A percentile compares a stretch with the other conserved stretches of the same genome.
phyloP scores from a whole-genome alignment of 2,888 invertebrate genomes.

The Tetragnatha montana region DNA sequence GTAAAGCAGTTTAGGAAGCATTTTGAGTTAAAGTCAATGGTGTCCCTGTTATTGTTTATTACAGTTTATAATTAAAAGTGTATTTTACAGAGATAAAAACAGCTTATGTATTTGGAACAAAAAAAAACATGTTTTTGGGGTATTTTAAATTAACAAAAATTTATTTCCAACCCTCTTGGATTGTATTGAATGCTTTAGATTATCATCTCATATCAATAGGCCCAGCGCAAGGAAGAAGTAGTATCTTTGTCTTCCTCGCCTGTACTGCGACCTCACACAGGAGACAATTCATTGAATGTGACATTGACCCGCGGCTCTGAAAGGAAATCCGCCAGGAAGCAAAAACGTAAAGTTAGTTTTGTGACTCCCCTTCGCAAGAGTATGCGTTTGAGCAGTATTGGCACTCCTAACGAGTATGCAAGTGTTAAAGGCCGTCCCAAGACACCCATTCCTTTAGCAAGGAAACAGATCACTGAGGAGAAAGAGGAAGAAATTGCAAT shows the following conservation, averaged over 20 bases:
- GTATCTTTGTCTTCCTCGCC: constrained; percentile 51
- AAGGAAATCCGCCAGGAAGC: constrained; percentile 1
- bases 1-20: no score
- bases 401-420: constrained; percentile 13
- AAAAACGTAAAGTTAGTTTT: constrained; percentile 53
- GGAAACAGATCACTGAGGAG: no score
- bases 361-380: constrained; percentile 42
- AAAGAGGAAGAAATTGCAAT: no score
- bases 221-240: not conserved
- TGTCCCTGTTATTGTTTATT: no score
- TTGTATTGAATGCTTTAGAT: no score
- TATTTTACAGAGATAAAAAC: no score
- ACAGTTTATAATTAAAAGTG: no score
- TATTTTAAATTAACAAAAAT: no score
- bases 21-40: no score
- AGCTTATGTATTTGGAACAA: no score
- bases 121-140: no score
- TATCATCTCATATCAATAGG: not conserved
- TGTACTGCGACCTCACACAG: not conserved
- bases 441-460: constrained; percentile 43
- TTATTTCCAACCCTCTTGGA: no score
- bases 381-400: constrained; percentile 1
- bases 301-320: constrained; percentile 57
- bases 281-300: constrained; percentile 19
- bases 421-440: constrained; percentile 58